Percentiles rank a stretch among this genome's conserved stretches.
Conservation (phyloP, 1,140 invertebrate genomes). For the Drosophila sproati region DNA sequence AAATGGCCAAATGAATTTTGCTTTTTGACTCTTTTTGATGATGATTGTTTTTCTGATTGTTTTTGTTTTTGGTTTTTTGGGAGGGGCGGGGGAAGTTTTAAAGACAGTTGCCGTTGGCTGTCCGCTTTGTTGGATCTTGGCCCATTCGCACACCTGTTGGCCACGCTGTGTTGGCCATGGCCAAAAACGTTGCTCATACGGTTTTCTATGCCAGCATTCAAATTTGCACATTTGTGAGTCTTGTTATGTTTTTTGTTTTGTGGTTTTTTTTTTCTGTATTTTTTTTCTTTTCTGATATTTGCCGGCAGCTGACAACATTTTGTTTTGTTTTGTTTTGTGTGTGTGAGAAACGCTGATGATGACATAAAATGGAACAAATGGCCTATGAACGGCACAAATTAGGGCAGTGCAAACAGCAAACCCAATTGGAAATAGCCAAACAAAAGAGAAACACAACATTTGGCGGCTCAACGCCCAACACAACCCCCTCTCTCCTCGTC, state of each 20-base stretch:
- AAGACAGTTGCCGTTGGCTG: conserved; percentile 25
- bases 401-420: conserved; percentile 78
- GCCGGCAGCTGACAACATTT: conserved; percentile 74
- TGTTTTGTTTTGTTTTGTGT: conserved; percentile 2
- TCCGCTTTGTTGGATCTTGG: conserved; percentile 62
- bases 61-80: conserved; percentile 4
- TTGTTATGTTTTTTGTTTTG: not conserved
- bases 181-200: conserved; percentile 45
- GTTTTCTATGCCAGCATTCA: conserved; percentile 53
- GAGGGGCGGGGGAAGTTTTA: too few relatives aligned
- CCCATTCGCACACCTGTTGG: conserved; percentile 78
- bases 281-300: conserved; percentile 34
- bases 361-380: conserved; percentile 82
- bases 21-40: conserved; percentile 23
- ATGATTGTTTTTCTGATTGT: conserved; percentile 22
- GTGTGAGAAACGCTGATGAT: conserved; percentile 56
- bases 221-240: conserved; percentile 62
- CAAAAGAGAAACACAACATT: conserved; percentile 69
- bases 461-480: conserved; percentile 50
- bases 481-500: not conserved
- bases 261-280: conserved; percentile 17
- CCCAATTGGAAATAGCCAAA: conserved; percentile 62
- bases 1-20: conserved; percentile 49
- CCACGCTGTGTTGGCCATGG: conserved; percentile 60
- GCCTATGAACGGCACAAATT: conserved; percentile 79